Evolutionary conservation across 2,113 vertebrate species (phyloP).

Genomic region (Hystrix brachyura): DNA sequence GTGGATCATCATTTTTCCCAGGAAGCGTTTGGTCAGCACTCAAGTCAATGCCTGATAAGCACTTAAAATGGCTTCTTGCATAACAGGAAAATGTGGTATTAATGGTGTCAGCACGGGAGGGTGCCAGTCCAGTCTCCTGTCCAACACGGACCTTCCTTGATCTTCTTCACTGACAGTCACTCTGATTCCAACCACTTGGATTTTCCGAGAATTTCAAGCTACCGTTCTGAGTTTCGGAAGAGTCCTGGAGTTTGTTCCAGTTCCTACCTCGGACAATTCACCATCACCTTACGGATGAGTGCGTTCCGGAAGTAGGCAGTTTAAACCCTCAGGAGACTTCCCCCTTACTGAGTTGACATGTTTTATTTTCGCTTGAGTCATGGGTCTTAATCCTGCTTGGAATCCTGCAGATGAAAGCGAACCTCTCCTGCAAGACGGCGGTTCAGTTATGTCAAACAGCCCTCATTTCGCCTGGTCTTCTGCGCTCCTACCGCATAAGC

Average conservation of each 20-base stretch:
- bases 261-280: not conserved
- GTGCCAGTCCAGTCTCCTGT: not conserved
- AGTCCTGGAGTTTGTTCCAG: not conserved
- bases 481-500: not conserved
- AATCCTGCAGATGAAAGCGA: not conserved
- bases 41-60: not conserved
- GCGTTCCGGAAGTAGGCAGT: not conserved
- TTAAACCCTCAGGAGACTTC: not conserved
- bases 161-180: not conserved
- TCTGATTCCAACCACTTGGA: constrained; percentile 23
- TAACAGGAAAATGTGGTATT: not conserved
- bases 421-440: not conserved
- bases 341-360: not conserved
- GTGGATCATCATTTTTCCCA: not conserved
- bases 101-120: not conserved
- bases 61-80: not conserved
- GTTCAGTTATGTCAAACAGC: not conserved
- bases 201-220: not conserved
- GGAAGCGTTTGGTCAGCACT: not conserved
- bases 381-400: not conserved
- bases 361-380: constrained; percentile 30
- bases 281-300: not conserved
- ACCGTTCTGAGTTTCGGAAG: not conserved
- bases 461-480: not conserved
- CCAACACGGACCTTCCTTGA: not conserved